Percentiles rank a stretch among this genome's conserved stretches.
Conservation (phyloP, 2,888 invertebrate genomes). For the Drosophila macrospina region DNA sequence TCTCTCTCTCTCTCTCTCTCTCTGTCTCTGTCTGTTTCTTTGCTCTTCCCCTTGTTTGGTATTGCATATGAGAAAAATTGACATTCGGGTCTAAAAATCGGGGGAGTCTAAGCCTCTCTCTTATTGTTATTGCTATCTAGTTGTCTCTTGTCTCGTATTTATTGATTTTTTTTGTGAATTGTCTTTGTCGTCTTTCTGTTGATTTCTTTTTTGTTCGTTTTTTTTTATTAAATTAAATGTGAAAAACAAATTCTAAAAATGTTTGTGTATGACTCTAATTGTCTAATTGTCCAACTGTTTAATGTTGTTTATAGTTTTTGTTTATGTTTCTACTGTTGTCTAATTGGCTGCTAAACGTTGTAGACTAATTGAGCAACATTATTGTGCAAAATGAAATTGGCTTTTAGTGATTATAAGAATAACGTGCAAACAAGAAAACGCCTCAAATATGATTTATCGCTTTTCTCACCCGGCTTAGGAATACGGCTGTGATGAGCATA, state of each 20-base stretch:
- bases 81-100: conserved; percentile 77
- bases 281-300: conserved; percentile 37
- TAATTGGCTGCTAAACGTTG: conserved; percentile 73
- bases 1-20: too few species aligned
- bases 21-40: too few species aligned
- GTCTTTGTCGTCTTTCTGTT: conserved; percentile 11
- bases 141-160: conserved; percentile 29
- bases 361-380: conserved; percentile 46
- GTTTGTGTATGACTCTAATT: conserved; percentile 42
- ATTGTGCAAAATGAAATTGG: conserved; percentile 41
- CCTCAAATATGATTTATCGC: conserved; percentile 55
- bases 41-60: conserved; percentile 32
- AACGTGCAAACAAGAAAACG: conserved; percentile 19
- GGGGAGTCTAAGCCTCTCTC: conserved; percentile 30
- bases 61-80: conserved; percentile 76
- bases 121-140: conserved; percentile 27
- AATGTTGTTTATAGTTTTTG: conserved; percentile 39
- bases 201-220: conserved; percentile 19
- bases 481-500: conserved; percentile 86
- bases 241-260: conserved; percentile 27
- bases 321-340: conserved; percentile 60
- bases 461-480: conserved; percentile 80
- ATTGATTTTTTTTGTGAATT: conserved; percentile 30
- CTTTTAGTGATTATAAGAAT: conserved; percentile 13
- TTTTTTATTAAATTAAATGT: too few species aligned